These are phyloP conservation scores for Magallana ariakensis DNA, from an alignment of 1,140 invertebrate species.

Conservation along the genomic window DNA sequence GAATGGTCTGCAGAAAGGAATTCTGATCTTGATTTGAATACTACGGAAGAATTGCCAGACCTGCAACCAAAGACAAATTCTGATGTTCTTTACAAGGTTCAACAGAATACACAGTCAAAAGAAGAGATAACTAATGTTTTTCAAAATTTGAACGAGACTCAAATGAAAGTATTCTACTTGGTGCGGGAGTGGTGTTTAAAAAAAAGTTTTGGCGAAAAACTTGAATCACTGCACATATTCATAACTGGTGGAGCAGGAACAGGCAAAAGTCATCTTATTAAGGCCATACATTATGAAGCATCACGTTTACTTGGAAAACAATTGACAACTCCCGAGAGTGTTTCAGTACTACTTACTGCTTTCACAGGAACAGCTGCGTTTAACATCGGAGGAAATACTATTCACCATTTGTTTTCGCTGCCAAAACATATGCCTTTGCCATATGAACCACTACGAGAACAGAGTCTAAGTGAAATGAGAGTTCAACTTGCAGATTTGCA, in stretches of 20 bases:
- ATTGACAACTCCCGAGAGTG: conserved; percentile 31
- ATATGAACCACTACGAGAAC: too few relatives aligned
- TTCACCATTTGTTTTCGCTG: conserved; percentile 6
- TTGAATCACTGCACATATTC: conserved; percentile 41
- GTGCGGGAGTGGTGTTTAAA: conserved; percentile 21
- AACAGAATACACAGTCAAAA: neutral
- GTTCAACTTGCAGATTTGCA: conserved; percentile 28
- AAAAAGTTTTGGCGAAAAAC: conserved; percentile 25
- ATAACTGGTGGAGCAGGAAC: conserved; percentile 48
- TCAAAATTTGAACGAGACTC: conserved; percentile 31
- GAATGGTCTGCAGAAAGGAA: neutral
- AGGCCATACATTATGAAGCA: conserved; percentile 45
- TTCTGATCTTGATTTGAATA: neutral
- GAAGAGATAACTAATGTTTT: neutral
- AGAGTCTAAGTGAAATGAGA: conserved; percentile 15
- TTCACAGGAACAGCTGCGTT: conserved; percentile 48
- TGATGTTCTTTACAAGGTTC: conserved; percentile 1
- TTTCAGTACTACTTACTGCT: conserved; percentile 50
- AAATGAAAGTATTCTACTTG: conserved; percentile 37
- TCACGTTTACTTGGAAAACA: conserved; percentile 37
- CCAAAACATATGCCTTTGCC: neutral
- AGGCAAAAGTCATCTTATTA: conserved; percentile 42
- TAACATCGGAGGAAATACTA: conserved; percentile 50
- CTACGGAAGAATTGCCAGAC: neutral
- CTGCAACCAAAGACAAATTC: neutral